A percentile compares a stretch with the other conserved stretches of the same genome.
Evolutionary conservation across 1,140 invertebrate genomes (phyloP).

Genomic region (Drosophila rufa): DNA sequence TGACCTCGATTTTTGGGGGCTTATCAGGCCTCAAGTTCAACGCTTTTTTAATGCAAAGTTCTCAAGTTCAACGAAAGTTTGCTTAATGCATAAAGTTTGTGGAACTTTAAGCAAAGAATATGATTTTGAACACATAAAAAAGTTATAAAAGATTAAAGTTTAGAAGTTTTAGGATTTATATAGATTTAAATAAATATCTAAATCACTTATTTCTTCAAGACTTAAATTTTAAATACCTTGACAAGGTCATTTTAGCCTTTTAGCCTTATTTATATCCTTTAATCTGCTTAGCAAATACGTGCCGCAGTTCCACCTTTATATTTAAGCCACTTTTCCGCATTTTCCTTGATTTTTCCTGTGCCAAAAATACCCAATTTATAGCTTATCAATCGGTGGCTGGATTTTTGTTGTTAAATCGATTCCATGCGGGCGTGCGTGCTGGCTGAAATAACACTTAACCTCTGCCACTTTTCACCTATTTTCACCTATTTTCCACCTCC

Average conservation of each 20-base stretch:
- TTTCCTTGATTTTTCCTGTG: not conserved
- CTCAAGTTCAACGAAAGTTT: not conserved
- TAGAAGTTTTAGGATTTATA: not conserved
- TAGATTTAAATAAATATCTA: too few species aligned
- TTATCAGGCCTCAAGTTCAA: not conserved
- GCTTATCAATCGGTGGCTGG: slow-evolving; percentile 36
- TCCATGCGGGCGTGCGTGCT: slow-evolving; percentile 56
- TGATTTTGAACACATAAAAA: too few species aligned
- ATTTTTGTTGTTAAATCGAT: slow-evolving; percentile 73
- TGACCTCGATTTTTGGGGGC: not conserved
- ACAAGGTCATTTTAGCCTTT: not conserved
- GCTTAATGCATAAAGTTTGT: not conserved
- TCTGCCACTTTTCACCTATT: not conserved
- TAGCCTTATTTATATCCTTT: not conserved
- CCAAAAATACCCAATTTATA: slow-evolving; percentile 8
- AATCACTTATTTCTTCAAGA: too few species aligned
- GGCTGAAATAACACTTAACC: slow-evolving; percentile 24
- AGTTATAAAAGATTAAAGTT: not conserved
- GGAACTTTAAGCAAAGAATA: too few species aligned
- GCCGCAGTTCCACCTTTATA: too few species aligned
- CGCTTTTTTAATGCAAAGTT: not conserved
- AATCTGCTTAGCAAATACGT: not conserved
- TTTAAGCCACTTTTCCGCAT: not conserved
- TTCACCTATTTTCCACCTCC: not conserved
- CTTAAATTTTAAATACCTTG: too few species aligned